phyloP scores from a whole-genome alignment of 2,113 vertebrate genomes.

The Podarcis cretensis region DNA sequence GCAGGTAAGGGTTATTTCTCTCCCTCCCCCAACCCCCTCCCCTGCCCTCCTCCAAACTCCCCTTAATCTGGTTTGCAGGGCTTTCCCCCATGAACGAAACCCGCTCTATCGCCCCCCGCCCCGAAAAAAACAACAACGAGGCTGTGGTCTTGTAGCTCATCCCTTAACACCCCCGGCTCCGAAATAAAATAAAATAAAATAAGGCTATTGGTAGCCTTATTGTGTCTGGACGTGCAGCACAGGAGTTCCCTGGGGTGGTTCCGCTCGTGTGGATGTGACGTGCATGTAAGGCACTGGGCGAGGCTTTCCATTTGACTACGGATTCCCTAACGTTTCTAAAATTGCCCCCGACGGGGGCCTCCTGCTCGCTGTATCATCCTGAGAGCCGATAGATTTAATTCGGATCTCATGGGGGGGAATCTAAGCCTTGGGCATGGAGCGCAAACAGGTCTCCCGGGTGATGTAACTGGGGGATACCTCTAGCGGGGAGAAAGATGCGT shows the following conservation, averaged over 20 bases:
- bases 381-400: background rate
- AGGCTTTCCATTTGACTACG: background rate
- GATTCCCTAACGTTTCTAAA: background rate
- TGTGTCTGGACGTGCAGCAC: background rate
- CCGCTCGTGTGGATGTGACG: background rate
- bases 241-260: too few species aligned
- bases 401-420: background rate
- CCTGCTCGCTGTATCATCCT: background rate
- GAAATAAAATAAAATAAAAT: background rate
- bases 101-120: too few species aligned
- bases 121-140: too few species aligned
- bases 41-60: background rate
- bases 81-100: background rate
- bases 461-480: background rate
- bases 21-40: background rate
- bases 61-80: background rate
- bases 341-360: too few species aligned
- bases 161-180: background rate
- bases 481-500: too few species aligned
- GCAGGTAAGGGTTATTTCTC: constrained; percentile 26
- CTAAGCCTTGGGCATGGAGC: background rate
- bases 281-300: background rate
- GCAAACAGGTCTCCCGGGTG: background rate
- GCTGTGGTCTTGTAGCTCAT: background rate
- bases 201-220: background rate